Percentiles rank a stretch among this genome's conserved stretches.
Evolutionary conservation across 2,113 vertebrate species (phyloP).

Genomic region (Erythrocercus mccallii): DNA sequence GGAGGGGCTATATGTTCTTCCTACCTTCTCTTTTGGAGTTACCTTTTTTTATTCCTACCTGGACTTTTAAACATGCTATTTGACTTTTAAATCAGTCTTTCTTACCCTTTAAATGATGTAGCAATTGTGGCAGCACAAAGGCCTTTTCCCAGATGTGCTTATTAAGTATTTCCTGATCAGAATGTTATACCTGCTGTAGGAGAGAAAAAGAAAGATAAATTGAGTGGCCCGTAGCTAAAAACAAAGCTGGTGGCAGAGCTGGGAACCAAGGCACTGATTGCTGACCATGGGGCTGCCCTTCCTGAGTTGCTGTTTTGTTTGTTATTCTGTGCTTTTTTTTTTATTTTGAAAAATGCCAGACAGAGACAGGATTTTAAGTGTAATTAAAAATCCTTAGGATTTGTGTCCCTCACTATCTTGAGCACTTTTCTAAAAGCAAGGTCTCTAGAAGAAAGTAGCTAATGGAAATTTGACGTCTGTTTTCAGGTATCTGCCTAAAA

Average conservation of each 20-base stretch:
- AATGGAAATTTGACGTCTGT: not conserved
- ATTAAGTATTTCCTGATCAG: not conserved
- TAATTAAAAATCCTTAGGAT: not conserved
- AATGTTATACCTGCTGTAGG: not conserved
- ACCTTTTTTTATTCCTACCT: not conserved
- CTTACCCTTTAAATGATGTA: not conserved
- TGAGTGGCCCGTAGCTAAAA: not conserved
- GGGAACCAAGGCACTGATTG: not conserved
- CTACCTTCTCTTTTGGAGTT: not conserved
- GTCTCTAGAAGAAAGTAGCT: not conserved
- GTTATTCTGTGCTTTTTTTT: not conserved
- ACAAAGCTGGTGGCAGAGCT: not conserved
- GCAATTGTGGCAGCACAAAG: not conserved
- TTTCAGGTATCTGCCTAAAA: not conserved
- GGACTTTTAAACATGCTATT: not conserved
- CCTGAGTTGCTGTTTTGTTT: not conserved
- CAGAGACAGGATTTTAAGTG: not conserved
- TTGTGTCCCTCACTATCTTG: not conserved
- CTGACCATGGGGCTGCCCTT: not conserved
- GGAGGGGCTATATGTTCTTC: not conserved
- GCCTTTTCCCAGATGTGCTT: not conserved
- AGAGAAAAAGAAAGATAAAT: not conserved
- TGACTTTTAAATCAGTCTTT: not conserved
- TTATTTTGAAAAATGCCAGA: not conserved
- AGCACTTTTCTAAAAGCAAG: not conserved